These are phyloP conservation scores for Lycodopsis pacificus DNA, from an alignment of 2,797 vertebrate species.

Conservation along the genomic window DNA sequence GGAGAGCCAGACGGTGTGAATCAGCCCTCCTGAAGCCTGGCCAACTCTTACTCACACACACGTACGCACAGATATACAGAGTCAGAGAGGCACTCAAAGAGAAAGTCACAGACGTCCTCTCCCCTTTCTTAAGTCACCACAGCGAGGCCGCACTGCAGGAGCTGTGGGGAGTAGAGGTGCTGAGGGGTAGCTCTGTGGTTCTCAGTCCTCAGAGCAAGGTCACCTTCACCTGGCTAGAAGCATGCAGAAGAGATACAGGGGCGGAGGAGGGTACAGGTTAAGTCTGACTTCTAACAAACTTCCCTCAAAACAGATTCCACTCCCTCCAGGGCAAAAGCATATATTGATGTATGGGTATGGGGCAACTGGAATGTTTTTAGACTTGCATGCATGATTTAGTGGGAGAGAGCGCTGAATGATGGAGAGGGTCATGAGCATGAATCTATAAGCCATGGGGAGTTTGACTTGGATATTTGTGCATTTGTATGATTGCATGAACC, in stretches of 20 bases:
- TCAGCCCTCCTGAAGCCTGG: conserved; percentile 81
- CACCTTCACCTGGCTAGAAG: conserved; percentile 62
- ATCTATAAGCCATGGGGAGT: conserved; percentile 65
- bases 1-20: conserved; percentile 84
- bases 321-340: conserved; percentile 77
- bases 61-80: conserved; percentile 44
- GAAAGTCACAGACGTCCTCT: conserved; percentile 71
- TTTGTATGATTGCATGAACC: conserved; percentile 62
- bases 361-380: conserved; percentile 71
- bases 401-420: conserved; percentile 61
- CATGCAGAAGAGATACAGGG: conserved; percentile 39
- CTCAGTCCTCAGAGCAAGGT: conserved; percentile 75
- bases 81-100: conserved; percentile 55
- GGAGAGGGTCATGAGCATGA: conserved; percentile 70
- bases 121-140: conserved; percentile 60
- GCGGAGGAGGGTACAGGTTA: conserved; percentile 58
- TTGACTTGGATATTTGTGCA: conserved; percentile 60
- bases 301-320: conserved; percentile 67
- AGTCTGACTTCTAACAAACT: conserved; percentile 73
- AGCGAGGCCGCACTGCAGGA: conserved; percentile 37
- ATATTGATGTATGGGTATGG: conserved; percentile 67
- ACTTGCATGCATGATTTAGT: conserved; percentile 77
- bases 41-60: conserved; percentile 70
- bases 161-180: conserved; percentile 39
- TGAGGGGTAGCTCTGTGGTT: conserved; percentile 52